Conservation (phyloP, 2,888 invertebrate species). For the Melieria picta region DNA sequence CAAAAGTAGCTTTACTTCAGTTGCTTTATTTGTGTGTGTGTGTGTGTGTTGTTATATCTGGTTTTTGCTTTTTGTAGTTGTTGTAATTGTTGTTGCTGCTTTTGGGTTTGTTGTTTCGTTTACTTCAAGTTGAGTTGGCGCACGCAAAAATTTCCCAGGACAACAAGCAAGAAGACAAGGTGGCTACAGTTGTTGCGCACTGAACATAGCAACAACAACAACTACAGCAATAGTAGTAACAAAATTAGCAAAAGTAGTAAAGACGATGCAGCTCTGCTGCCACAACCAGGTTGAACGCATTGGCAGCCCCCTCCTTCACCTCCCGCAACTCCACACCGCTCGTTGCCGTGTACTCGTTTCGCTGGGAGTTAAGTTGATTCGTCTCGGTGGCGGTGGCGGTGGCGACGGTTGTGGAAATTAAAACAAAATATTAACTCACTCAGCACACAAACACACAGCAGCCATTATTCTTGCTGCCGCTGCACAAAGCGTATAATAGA, state of each 20-base stretch:
- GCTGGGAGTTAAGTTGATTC: no score
- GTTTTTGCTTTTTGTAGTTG: neutral
- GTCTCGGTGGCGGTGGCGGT: no score
- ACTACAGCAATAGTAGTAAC: no score
- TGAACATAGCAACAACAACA: no score
- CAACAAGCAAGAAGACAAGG: no score
- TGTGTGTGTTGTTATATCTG: neutral
- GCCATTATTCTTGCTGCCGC: neutral
- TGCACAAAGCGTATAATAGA: constrained; percentile 5
- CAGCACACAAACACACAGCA: neutral
- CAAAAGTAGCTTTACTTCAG: neutral
- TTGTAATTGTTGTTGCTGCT: neutral
- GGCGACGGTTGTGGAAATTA: constrained; percentile 3
- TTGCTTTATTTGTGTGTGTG: no score
- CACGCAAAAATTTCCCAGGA: neutral
- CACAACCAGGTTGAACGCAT: no score
- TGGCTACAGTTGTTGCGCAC: no score
- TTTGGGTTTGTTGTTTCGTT: neutral
- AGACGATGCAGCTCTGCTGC: neutral
- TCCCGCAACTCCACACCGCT: no score
- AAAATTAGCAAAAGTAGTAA: neutral
- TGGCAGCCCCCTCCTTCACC: no score
- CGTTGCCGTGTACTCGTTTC: no score
- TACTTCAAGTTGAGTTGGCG: neutral
- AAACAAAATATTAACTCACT: constrained; percentile 45